Evolutionary conservation across 2,797 vertebrate genomes (phyloP).

Genomic region (Chanos chanos): DNA sequence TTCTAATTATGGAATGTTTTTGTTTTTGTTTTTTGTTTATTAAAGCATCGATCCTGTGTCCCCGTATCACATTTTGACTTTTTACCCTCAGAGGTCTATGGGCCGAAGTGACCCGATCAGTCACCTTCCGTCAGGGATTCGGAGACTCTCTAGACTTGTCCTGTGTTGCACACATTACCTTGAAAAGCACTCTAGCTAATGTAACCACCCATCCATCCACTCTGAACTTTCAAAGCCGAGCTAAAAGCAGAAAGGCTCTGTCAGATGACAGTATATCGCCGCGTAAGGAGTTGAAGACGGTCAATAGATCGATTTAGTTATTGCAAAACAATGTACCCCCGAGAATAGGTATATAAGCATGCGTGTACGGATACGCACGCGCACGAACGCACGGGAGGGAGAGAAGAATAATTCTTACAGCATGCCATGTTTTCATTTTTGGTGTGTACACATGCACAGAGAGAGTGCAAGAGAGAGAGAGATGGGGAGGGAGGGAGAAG

Average conservation of each 20-base stretch:
- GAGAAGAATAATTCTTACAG: no score
- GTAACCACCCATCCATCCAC: conserved; percentile 40
- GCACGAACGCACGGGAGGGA: neutral
- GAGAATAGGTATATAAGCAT: conserved; percentile 13
- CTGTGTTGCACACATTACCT: conserved; percentile 39
- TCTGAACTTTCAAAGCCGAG: conserved; percentile 30
- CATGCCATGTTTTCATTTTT: no score
- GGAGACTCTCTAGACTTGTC: conserved; percentile 23
- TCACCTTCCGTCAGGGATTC: conserved; percentile 38
- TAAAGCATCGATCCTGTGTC: conserved; percentile 15
- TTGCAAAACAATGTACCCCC: neutral
- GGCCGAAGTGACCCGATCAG: conserved; percentile 30
- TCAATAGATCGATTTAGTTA: conserved; percentile 35
- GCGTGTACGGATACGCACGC: neutral
- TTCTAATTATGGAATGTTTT: no score
- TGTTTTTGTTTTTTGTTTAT: conserved; percentile 17
- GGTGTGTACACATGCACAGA: no score
- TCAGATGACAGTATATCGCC: conserved; percentile 18
- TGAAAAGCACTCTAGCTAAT: conserved; percentile 52
- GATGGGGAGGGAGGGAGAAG: no score
- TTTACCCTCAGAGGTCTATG: conserved; percentile 16
- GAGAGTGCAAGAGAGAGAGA: no score
- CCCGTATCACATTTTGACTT: conserved; percentile 26
- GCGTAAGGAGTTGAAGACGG: conserved; percentile 30
- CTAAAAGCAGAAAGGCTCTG: conserved; percentile 39